Evolutionary conservation across 2,888 invertebrate species (phyloP).

Genomic region (Steinernema carpocapsae): DNA sequence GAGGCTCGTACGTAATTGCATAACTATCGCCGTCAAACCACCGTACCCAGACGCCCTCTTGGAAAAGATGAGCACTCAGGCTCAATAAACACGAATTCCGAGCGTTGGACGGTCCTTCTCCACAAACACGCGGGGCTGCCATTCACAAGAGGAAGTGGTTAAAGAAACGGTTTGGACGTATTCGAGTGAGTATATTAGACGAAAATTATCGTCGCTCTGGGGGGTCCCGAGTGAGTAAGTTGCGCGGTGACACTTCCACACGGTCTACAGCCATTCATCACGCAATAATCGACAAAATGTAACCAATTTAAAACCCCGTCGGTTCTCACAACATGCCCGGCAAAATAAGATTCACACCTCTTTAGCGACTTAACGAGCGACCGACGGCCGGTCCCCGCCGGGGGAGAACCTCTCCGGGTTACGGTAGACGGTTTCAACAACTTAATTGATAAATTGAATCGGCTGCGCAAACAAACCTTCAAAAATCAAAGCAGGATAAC

Average conservation of each 20-base stretch:
- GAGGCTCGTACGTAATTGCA: conserved; percentile 13
- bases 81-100: neutral
- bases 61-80: neutral
- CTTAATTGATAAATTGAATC: conserved; percentile 16
- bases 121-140: neutral
- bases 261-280: conserved; percentile 9
- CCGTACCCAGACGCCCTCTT: conserved; percentile 12
- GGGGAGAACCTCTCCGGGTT: neutral
- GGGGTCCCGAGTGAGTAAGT: conserved; percentile 32
- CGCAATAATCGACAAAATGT: conserved; percentile 27
- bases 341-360: too few relatives aligned
- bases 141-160: neutral
- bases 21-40: neutral
- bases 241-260: conserved; percentile 31
- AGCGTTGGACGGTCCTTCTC: neutral
- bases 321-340: neutral
- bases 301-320: neutral
- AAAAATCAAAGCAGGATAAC: conserved; percentile 28
- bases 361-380: too few relatives aligned
- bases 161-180: neutral
- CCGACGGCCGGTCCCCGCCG: too few relatives aligned
- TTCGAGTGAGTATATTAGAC: conserved; percentile 15
- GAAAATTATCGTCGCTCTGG: conserved; percentile 32
- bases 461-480: conserved; percentile 26
- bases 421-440: neutral